These are phyloP conservation scores for Phrynosoma platyrhinos DNA, from an alignment of 2,113 vertebrate species.

Conservation along the genomic window DNA sequence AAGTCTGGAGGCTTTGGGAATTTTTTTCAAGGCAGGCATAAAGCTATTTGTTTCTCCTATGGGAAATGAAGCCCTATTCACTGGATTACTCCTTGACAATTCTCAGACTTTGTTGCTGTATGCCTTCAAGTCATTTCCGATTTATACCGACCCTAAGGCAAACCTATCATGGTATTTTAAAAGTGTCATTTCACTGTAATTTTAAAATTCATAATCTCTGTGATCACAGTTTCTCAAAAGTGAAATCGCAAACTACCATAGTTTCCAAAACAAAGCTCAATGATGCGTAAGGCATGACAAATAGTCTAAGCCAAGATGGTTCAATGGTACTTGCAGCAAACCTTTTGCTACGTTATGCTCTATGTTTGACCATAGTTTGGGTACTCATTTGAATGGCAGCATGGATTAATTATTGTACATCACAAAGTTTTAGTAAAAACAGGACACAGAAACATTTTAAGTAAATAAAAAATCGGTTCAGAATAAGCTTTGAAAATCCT, in stretches of 20 bases:
- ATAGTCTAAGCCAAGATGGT: neutral
- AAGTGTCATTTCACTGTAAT: neutral
- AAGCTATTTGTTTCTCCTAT: neutral
- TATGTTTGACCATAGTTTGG: neutral
- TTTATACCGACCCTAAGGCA: too few relatives aligned
- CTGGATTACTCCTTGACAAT: neutral
- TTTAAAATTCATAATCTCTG: neutral
- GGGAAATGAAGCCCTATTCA: neutral
- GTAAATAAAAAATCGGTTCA: neutral
- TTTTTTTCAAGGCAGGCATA: neutral
- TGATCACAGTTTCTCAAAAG: neutral
- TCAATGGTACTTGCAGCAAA: neutral
- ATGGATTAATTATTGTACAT: slow-evolving; percentile 5
- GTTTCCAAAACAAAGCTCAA: neutral
- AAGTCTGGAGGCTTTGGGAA: neutral
- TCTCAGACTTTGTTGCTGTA: too few relatives aligned
- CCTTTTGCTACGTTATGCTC: neutral
- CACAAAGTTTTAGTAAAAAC: slow-evolving; percentile 1
- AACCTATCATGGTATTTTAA: too few relatives aligned
- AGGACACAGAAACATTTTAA: neutral
- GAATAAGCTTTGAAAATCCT: neutral
- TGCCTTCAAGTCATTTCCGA: too few relatives aligned
- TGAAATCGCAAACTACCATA: neutral
- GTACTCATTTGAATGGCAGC: neutral
- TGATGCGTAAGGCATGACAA: neutral